Conservation (phyloP, 2,888 invertebrate species). For the Carterocephalus palaemon region DNA sequence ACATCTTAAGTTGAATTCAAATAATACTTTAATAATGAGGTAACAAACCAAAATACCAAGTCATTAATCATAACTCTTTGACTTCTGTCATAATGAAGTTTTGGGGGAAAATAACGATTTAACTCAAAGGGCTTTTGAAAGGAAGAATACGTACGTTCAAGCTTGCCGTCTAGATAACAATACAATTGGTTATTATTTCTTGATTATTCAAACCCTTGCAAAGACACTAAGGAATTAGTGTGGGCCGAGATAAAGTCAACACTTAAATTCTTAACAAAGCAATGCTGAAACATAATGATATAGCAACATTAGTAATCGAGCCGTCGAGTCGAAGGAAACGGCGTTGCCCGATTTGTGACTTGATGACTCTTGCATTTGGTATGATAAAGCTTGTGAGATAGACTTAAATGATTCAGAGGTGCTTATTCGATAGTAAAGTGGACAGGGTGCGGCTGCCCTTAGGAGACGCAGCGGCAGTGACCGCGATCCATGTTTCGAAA, state of each 20-base stretch:
- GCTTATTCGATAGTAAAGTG: conserved; percentile 33
- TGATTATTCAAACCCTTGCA: background rate
- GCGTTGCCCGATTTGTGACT: conserved; percentile 11
- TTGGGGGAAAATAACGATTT: too few relatives aligned
- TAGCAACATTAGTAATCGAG: too few relatives aligned
- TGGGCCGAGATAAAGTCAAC: background rate
- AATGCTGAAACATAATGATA: conserved; percentile 18
- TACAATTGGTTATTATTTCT: background rate
- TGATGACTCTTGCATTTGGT: conserved; percentile 19
- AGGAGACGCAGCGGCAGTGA: conserved; percentile 67
- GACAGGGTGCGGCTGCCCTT: conserved; percentile 61
- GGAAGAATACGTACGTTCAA: too few relatives aligned
- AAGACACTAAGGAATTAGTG: background rate
- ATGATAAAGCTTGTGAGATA: conserved; percentile 13
- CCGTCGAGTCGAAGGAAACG: conserved; percentile 1
- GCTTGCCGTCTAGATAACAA: too few relatives aligned
- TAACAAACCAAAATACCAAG: too few relatives aligned
- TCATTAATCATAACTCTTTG: conserved; percentile 6
- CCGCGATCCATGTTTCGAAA: conserved; percentile 73
- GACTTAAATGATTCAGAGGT: conserved; percentile 25
- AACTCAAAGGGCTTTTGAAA: too few relatives aligned
- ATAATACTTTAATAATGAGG: background rate
- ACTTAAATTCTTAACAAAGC: conserved; percentile 6
- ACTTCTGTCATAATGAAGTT: too few relatives aligned
- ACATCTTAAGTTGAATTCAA: conserved; percentile 3